phyloP scores from a whole-genome alignment of 1,140 invertebrate genomes.

The Condylostylus longicornis region DNA sequence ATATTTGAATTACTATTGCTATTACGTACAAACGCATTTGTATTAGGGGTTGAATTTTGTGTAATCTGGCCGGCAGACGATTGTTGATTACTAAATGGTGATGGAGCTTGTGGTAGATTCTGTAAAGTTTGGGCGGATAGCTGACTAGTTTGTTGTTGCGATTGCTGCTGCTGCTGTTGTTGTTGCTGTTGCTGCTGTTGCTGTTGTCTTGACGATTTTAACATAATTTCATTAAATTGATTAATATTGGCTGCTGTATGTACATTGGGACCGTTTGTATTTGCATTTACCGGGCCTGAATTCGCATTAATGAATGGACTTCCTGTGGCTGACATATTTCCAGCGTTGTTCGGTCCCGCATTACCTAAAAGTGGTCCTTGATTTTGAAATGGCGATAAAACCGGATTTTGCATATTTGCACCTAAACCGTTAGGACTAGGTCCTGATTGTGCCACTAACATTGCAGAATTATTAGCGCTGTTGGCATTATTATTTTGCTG shows the following conservation, averaged over 20 bases:
- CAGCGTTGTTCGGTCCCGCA: conserved; percentile 29
- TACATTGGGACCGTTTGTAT: too few species aligned
- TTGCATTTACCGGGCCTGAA: conserved; percentile 38
- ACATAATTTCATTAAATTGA: conserved; percentile 10
- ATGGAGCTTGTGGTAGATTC: conserved; percentile 12
- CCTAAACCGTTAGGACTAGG: conserved; percentile 43
- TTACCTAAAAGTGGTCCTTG: conserved; percentile 1
- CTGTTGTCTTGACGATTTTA: conserved; percentile 14
- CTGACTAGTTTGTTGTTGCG: conserved; percentile 15
- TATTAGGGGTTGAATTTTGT: too few species aligned
- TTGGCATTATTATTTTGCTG: too few species aligned
- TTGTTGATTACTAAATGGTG: conserved; percentile 9
- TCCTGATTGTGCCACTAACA: conserved; percentile 47
- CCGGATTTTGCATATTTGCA: conserved; percentile 42
- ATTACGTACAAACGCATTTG: too few species aligned
- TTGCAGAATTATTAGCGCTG: too few species aligned
- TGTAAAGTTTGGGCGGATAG: too few species aligned
- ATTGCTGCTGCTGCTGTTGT: conserved; percentile 19
- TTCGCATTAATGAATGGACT: conserved; percentile 36
- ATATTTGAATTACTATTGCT: too few species aligned
- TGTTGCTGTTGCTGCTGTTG: conserved; percentile 26
- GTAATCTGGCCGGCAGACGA: too few species aligned
- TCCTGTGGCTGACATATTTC: conserved; percentile 39
- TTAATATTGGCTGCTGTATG: conserved; percentile 8
- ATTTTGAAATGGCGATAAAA: conserved; percentile 41